A percentile compares a stretch with the other conserved stretches of the same genome.
Conservation (phyloP, 1,140 invertebrate species). For the Scaptomyza hsui region DNA sequence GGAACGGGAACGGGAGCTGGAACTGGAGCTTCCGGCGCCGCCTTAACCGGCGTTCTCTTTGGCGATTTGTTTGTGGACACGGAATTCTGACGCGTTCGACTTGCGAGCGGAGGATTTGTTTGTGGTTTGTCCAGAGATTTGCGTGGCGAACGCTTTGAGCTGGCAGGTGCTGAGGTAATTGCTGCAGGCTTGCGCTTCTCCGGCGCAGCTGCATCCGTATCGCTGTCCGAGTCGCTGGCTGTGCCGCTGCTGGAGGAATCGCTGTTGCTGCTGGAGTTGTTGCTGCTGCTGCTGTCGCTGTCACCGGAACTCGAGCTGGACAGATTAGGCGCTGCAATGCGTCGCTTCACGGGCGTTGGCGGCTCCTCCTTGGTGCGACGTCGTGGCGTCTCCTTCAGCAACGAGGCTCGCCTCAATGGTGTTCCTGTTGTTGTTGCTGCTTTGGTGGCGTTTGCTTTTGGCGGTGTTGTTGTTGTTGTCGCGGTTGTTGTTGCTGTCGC, state of each 20-base stretch:
- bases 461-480: constrained; percentile 29
- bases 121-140: constrained; percentile 68
- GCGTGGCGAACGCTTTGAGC: constrained; percentile 69
- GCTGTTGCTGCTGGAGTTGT: constrained; percentile 49
- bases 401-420: constrained; percentile 44
- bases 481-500: constrained; percentile 9
- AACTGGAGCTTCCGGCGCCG: too few relatives aligned
- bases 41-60: constrained; percentile 51
- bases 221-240: constrained; percentile 44
- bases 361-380: constrained; percentile 65
- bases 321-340: constrained; percentile 61
- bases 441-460: constrained; percentile 22
- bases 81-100: constrained; percentile 70
- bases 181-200: constrained; percentile 30
- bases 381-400: constrained; percentile 49
- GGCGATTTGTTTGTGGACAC: constrained; percentile 71
- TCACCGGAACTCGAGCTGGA: constrained; percentile 67
- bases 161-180: neutral
- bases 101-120: constrained; percentile 23
- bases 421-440: constrained; percentile 32
- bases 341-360: constrained; percentile 54
- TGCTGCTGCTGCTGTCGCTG: constrained; percentile 55
- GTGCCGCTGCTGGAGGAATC: constrained; percentile 56
- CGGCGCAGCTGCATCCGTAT: constrained; percentile 50
- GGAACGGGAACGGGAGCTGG: neutral